These are phyloP conservation scores for Callopanchax toddi DNA, from an alignment of 2,113 vertebrate genomes.

Conservation along the genomic window DNA sequence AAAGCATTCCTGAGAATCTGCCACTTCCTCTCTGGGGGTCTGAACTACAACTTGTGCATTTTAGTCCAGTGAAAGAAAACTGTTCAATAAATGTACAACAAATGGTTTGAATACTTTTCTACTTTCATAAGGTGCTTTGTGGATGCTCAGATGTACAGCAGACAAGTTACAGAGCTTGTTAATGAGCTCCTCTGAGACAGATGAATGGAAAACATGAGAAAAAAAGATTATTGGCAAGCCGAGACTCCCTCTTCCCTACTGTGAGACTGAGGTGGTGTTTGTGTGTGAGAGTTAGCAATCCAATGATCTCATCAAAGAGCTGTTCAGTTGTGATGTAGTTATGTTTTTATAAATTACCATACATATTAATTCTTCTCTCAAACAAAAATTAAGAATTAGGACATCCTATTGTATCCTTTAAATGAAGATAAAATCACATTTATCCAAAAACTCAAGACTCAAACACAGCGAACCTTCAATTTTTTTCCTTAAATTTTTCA, in stretches of 20 bases:
- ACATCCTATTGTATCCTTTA: background rate
- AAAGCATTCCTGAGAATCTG: background rate
- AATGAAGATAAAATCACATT: slow-evolving; percentile 23
- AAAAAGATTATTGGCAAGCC: slow-evolving; percentile 51
- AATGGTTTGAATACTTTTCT: slow-evolving; percentile 3
- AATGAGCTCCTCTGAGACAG: slow-evolving; percentile 47
- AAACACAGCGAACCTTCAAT: background rate
- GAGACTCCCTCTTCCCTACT: slow-evolving; percentile 38
- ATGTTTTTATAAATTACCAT: background rate
- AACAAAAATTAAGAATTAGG: slow-evolving; percentile 1
- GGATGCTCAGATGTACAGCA: slow-evolving; percentile 25
- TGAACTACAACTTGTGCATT: no score
- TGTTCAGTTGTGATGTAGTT: no score
- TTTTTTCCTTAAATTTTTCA: background rate
- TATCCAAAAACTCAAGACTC: slow-evolving; percentile 7
- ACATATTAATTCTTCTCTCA: background rate
- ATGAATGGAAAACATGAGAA: slow-evolving; percentile 17
- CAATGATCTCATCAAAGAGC: slow-evolving; percentile 6
- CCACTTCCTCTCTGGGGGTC: background rate
- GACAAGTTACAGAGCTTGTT: slow-evolving; percentile 30
- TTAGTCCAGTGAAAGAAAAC: slow-evolving; percentile 20
- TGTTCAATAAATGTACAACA: slow-evolving; percentile 4
- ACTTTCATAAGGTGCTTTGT: slow-evolving; percentile 25
- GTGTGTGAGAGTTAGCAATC: background rate
- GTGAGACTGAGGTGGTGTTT: slow-evolving; percentile 31